Conservation (phyloP, 2,888 invertebrate genomes). For the Eurois occulta region DNA sequence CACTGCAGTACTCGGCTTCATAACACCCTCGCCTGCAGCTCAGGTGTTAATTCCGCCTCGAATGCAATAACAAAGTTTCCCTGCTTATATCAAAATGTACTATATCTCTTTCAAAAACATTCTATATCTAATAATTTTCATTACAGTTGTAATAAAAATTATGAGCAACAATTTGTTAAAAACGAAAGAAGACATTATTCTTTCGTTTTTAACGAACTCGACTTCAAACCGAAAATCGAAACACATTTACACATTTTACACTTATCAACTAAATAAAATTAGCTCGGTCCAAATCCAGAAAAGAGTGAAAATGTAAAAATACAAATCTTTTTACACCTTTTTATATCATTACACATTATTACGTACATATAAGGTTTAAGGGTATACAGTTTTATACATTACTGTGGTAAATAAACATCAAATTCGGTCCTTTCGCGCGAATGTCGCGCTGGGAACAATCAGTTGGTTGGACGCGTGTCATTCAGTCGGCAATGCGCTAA, state of each 20-base stretch:
- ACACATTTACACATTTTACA: conserved; percentile 24
- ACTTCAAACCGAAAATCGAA: conserved; percentile 16
- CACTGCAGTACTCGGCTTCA: too few relatives aligned
- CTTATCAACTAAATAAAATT: conserved; percentile 46
- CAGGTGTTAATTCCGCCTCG: too few relatives aligned
- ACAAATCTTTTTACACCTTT: conserved; percentile 56
- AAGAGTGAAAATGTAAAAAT: conserved; percentile 42
- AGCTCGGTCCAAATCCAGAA: conserved; percentile 38
- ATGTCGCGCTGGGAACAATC: conserved; percentile 79
- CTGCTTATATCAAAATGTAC: too few relatives aligned
- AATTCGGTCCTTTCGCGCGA: conserved; percentile 69
- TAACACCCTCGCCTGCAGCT: too few relatives aligned
- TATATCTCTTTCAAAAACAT: conserved; percentile 13
- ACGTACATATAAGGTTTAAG: conserved; percentile 68
- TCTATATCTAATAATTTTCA: too few relatives aligned
- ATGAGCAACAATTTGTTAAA: conserved; percentile 35
- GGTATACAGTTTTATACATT: conserved; percentile 62
- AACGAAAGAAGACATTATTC: conserved; percentile 42
- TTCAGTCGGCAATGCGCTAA: conserved; percentile 87
- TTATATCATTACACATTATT: conserved; percentile 67
- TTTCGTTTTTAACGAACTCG: conserved; percentile 36
- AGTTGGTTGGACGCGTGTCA: conserved; percentile 83
- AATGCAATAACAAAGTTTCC: too few relatives aligned
- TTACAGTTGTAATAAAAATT: conserved; percentile 40
- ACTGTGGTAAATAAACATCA: conserved; percentile 71